Percentiles rank a stretch among this genome's conserved stretches.
Conservation (phyloP, 2,888 invertebrate genomes). For the Eubasilissa splendida region DNA sequence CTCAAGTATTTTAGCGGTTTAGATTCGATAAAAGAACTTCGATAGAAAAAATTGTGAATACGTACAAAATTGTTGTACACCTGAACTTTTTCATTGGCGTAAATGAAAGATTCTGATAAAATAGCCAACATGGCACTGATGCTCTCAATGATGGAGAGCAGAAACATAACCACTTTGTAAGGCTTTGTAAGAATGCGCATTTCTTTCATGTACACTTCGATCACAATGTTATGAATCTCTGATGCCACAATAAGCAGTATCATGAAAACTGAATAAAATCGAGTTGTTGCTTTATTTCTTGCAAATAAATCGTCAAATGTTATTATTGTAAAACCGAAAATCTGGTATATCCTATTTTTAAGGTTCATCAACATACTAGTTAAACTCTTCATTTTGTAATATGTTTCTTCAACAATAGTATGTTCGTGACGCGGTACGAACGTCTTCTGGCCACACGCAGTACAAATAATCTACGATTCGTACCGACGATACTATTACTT, state of each 20-base stretch:
- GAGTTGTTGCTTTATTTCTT: no score
- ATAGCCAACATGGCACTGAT: conserved; percentile 1
- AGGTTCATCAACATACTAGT: no score
- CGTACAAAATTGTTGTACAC: not conserved
- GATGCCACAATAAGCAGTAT: not conserved
- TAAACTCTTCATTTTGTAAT: no score
- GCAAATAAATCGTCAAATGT: no score
- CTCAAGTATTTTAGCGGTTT: not conserved
- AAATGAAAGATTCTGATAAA: not conserved
- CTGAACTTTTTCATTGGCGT: not conserved
- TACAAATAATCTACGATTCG: no score
- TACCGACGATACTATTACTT: no score
- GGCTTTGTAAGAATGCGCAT: not conserved
- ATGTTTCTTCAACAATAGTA: no score
- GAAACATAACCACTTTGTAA: not conserved
- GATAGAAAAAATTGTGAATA: not conserved
- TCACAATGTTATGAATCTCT: not conserved
- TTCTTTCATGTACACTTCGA: not conserved
- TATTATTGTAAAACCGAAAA: no score
- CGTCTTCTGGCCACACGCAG: no score
- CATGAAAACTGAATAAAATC: not conserved
- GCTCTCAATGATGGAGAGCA: not conserved
- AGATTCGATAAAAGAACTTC: not conserved
- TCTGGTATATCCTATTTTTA: no score
- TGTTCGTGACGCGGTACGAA: no score